A percentile compares a stretch with the other conserved stretches of the same genome.
These are phyloP conservation scores for Paramisgurnus dabryanus DNA, from an alignment of 2,113 vertebrate genomes.

Conservation along the genomic window DNA sequence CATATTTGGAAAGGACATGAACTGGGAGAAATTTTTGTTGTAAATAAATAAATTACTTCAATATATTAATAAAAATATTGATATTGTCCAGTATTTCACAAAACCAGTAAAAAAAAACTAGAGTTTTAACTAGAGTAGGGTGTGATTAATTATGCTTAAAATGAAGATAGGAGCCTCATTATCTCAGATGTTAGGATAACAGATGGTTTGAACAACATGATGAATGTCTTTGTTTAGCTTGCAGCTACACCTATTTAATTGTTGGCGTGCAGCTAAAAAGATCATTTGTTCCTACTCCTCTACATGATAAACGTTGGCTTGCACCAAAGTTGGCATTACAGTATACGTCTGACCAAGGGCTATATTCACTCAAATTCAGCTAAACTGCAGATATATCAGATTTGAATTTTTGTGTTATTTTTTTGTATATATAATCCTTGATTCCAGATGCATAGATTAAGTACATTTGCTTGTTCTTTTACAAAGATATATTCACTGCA, in stretches of 20 bases:
- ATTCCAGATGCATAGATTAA: too few species aligned
- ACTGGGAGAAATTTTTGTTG: too few species aligned
- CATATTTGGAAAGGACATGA: not conserved
- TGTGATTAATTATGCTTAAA: slow-evolving; percentile 7
- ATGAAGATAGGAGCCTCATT: slow-evolving; percentile 20
- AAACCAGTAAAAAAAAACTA: slow-evolving; percentile 15
- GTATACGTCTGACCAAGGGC: not conserved
- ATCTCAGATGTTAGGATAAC: slow-evolving; percentile 50
- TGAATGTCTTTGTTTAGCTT: slow-evolving; percentile 64
- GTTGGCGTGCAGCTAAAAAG: slow-evolving; percentile 56
- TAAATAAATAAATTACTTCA: too few species aligned
- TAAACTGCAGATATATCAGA: not conserved
- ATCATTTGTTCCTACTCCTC: slow-evolving; percentile 42
- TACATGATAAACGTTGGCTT: slow-evolving; percentile 62
- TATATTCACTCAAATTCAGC: not conserved
- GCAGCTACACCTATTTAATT: slow-evolving; percentile 54
- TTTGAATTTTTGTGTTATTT: too few species aligned
- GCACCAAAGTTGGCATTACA: not conserved
- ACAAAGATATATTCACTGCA: not conserved
- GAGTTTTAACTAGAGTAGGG: not conserved
- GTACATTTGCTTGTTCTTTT: not conserved
- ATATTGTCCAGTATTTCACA: too few species aligned
- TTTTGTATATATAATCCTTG: too few species aligned
- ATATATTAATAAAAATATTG: too few species aligned
- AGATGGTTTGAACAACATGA: slow-evolving; percentile 59